Evolutionary conservation across 2,113 vertebrate species (phyloP).

Genomic region (Ageneiosus marmoratus): DNA sequence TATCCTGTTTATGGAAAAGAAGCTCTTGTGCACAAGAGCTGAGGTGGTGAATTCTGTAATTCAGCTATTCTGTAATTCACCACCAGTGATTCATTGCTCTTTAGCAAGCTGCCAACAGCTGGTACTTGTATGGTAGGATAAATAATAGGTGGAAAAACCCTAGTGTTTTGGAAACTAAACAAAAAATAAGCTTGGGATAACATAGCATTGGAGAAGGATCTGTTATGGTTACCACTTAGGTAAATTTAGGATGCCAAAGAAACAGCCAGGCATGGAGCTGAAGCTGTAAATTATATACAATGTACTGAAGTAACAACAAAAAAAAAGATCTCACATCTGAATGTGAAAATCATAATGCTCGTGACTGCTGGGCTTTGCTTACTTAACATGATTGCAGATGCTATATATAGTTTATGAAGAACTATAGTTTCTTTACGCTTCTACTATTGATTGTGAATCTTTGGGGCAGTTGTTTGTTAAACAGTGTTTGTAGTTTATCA

Average conservation of each 20-base stretch:
- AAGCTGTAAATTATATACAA: neutral
- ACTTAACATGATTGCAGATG: neutral
- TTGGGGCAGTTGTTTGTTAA: neutral
- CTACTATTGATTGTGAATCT: neutral
- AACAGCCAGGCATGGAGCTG: neutral
- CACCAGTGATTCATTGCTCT: neutral
- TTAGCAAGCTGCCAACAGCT: neutral
- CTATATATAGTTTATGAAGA: neutral
- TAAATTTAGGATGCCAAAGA: neutral
- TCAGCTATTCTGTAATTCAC: too few relatives aligned
- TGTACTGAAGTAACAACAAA: neutral
- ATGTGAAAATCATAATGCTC: neutral
- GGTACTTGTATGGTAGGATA: neutral
- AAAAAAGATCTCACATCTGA: neutral
- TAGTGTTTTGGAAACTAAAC: conserved; percentile 23
- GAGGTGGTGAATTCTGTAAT: too few relatives aligned
- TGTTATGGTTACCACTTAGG: conserved; percentile 6
- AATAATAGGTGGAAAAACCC: neutral
- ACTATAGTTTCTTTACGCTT: neutral
- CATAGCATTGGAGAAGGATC: neutral
- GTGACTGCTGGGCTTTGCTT: neutral
- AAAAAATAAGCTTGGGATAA: conserved; percentile 11
- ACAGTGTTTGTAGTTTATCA: neutral
- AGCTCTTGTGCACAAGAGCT: neutral
- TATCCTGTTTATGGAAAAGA: neutral